A percentile compares a stretch with the other conserved stretches of the same genome.
phyloP scores from a whole-genome alignment of 2,113 vertebrate genomes.

The Caranx ignobilis region DNA sequence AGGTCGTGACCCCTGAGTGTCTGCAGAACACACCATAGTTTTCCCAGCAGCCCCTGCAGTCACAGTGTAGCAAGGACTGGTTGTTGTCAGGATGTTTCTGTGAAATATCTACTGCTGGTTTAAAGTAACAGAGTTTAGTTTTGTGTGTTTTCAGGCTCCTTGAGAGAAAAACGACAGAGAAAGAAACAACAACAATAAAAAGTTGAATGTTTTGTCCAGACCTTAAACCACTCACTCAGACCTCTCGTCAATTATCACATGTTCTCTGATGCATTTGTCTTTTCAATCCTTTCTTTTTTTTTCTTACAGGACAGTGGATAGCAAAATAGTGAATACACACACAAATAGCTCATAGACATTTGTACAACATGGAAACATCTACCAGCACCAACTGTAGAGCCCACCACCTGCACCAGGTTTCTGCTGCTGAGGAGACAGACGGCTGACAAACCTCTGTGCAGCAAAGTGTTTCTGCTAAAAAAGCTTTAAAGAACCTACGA shows the following conservation, averaged over 20 bases:
- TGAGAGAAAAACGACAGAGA: constrained; percentile 54
- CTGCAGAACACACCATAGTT: constrained; percentile 62
- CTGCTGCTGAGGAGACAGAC: constrained; percentile 16
- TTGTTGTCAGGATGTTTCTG: constrained; percentile 42
- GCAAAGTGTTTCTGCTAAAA: constrained; percentile 20
- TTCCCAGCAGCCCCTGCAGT: constrained; percentile 74
- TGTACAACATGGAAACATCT: constrained; percentile 59
- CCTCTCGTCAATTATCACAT: neutral
- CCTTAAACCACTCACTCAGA: constrained; percentile 5
- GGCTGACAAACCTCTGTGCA: constrained; percentile 26
- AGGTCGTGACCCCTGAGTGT: constrained; percentile 77
- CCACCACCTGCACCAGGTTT: constrained; percentile 20
- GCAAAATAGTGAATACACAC: constrained; percentile 62
- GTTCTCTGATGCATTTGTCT: neutral
- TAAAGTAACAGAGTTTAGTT: constrained; percentile 28
- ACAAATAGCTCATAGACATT: constrained; percentile 56
- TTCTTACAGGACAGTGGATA: constrained; percentile 18
- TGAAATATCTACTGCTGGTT: constrained; percentile 71
- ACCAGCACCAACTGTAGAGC: constrained; percentile 47
- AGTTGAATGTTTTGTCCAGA: constrained; percentile 28
- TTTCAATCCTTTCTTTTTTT: neutral
- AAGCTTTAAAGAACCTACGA: constrained; percentile 31
- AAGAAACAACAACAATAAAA: constrained; percentile 47
- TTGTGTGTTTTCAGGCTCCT: constrained; percentile 47
- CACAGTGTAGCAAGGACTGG: constrained; percentile 78